Evolutionary conservation across 2,888 invertebrate species (phyloP), one percentile per base, ranked within the genome.

Genomic region (Drosophila austrosaltans): DNA sequence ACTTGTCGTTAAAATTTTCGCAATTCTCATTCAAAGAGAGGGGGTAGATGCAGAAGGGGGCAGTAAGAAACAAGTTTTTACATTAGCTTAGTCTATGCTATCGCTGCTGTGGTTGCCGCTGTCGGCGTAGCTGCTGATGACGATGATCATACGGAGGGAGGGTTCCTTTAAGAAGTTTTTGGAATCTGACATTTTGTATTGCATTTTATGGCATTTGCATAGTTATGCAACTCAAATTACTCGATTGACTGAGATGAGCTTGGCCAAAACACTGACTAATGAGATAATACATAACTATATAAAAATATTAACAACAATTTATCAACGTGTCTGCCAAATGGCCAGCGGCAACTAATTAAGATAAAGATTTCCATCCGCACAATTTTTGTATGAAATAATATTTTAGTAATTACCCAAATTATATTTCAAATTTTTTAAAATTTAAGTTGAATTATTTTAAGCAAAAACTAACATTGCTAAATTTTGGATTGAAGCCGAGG

Each of bases 1-100:
- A 60, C 76, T 67, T 44, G 69, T 69, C 76, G 70, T 85, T 79
- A 70, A 72, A 70, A 73, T 88, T 87, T 83, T 83, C 83, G 83
- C 83, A 83, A 83, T 89, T 89, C 80, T 87, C 61, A 40, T 58
- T 57, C 20, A 53, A 66, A 75, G 62, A 66, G 16, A 53, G 39
- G 48, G 6, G 16, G 4, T 25, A 10, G 28, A 44, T 25, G 20
- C 6, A 12, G 32, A 48, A 32, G 44, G 42, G 42, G 16, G 28
- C 12, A 53, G 30, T 20, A 42, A 57, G 28, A 83, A 83, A 83
- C 83, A 65, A 79, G 83, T 89, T 83, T 83, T 25, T 59, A 32
- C 53, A 72, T 65, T 75, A 63, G 60, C 68, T 66, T 76, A 72
- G 78, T 72, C 82, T 82, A 69, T 36, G 36, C 8, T 36, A 10